phyloP scores from a whole-genome alignment of 1,140 invertebrate species.

The Cotesia typhae region DNA sequence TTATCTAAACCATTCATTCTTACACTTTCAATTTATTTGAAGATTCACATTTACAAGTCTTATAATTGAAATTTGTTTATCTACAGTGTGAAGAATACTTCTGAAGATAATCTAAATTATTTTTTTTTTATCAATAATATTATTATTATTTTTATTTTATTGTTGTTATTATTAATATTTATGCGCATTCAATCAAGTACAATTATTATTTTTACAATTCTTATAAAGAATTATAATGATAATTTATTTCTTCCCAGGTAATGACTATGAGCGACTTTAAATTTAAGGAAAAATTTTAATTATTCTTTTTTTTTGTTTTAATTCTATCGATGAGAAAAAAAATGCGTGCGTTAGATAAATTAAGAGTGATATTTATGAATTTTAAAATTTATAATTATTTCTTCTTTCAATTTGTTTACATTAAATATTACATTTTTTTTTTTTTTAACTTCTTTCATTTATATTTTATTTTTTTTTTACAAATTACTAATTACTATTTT shows the following conservation, averaged over 20 bases:
- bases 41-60: constrained; percentile 26
- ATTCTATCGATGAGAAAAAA: background rate
- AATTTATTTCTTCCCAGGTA: too few relatives aligned
- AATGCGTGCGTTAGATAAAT: constrained; percentile 14
- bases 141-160: constrained; percentile 8
- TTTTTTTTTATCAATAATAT: background rate
- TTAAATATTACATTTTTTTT: background rate
- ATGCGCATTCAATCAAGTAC: background rate
- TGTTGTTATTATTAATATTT: background rate
- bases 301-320: background rate
- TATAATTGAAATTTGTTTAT: constrained; percentile 22
- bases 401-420: background rate
- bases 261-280: too few relatives aligned
- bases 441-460: background rate
- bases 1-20: constrained; percentile 15
- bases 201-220: too few relatives aligned
- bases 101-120: constrained; percentile 39
- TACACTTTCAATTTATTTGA: constrained; percentile 12
- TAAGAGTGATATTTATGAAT: background rate
- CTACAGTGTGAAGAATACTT: constrained; percentile 32
- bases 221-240: too few relatives aligned
- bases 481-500: constrained; percentile 16
- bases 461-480: background rate
- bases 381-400: background rate
- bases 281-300: constrained; percentile 8